A percentile compares a stretch with the other conserved stretches of the same genome.
These are phyloP conservation scores for Pachymerium ferrugineum DNA, from an alignment of 2,888 invertebrate species.

Conservation along the genomic window DNA sequence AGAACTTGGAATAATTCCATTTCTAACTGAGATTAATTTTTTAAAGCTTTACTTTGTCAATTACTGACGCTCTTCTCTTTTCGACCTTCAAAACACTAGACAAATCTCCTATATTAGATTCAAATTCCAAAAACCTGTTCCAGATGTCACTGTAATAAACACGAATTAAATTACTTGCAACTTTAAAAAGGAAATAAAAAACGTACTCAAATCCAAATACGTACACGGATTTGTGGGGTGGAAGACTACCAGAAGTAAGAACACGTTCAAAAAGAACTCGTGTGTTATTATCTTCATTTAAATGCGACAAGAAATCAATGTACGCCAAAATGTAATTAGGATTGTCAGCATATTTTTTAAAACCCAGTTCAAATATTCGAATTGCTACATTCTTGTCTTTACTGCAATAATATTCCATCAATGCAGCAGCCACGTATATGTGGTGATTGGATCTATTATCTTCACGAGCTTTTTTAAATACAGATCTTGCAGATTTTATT, in stretches of 20 bases:
- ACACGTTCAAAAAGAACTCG: constrained; percentile 97
- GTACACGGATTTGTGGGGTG: constrained; percentile 83
- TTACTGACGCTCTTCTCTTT: constrained; percentile 78
- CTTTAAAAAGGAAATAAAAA: constrained; percentile 33
- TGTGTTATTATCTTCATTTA: constrained; percentile 99
- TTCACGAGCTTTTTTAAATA: constrained; percentile 92
- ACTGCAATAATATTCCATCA: constrained; percentile 99
- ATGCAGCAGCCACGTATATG: constrained; percentile 91
- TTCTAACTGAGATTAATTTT: background rate
- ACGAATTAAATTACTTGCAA: background rate
- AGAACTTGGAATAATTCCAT: background rate
- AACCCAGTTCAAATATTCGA: constrained; percentile 91
- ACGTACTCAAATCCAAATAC: constrained; percentile 44
- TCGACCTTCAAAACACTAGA: constrained; percentile 97
- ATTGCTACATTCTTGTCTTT: constrained; percentile 96
- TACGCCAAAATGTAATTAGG: constrained; percentile 94
- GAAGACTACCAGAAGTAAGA: constrained; percentile 82
- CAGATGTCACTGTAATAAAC: constrained; percentile 75
- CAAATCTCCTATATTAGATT: constrained; percentile 95
- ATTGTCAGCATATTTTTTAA: constrained; percentile 92
- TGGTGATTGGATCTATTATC: constrained; percentile 78
- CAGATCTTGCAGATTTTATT: constrained; percentile 87
- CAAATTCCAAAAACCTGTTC: constrained; percentile 97
- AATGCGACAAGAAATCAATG: constrained; percentile 92
- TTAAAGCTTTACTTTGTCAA: constrained; percentile 67